phyloP scores from a whole-genome alignment of 2,888 invertebrate genomes.

The Melitaea athalia region DNA sequence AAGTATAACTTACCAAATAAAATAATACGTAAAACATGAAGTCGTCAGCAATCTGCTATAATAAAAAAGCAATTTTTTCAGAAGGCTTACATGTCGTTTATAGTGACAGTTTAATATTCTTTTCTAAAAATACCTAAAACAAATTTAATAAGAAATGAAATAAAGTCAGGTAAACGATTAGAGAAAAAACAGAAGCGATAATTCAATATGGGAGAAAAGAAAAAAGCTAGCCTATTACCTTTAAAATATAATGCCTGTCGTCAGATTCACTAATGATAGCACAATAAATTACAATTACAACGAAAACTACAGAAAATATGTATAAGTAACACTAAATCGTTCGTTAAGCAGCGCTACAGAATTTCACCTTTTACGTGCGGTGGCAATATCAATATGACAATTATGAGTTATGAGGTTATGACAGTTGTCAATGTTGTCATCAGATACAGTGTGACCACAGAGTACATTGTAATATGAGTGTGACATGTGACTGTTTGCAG shows the following conservation, averaged over 20 bases:
- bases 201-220: not conserved
- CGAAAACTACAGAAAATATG: constrained; percentile 7
- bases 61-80: constrained; percentile 26
- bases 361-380: constrained; percentile 15
- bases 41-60: constrained; percentile 38
- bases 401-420: no score
- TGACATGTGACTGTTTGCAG: no score
- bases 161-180: constrained; percentile 54
- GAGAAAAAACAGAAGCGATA: constrained; percentile 56
- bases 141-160: not conserved
- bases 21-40: constrained; percentile 25
- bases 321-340: constrained; percentile 15
- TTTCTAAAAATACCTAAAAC: constrained; percentile 27
- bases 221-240: not conserved
- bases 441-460: no score
- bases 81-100: constrained; percentile 35
- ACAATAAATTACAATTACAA: not conserved
- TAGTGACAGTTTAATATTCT: not conserved
- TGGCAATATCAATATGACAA: no score
- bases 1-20: not conserved
- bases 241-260: not conserved
- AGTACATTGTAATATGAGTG: no score
- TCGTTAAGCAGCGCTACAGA: constrained; percentile 24
- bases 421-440: constrained; percentile 12
- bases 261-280: not conserved